Evolutionary conservation across 53 echinoderm and acorn worm genomes (phyloP), one percentile per base, ranked within the genome.

Genomic region (Mesocentrotus franciscanus): DNA sequence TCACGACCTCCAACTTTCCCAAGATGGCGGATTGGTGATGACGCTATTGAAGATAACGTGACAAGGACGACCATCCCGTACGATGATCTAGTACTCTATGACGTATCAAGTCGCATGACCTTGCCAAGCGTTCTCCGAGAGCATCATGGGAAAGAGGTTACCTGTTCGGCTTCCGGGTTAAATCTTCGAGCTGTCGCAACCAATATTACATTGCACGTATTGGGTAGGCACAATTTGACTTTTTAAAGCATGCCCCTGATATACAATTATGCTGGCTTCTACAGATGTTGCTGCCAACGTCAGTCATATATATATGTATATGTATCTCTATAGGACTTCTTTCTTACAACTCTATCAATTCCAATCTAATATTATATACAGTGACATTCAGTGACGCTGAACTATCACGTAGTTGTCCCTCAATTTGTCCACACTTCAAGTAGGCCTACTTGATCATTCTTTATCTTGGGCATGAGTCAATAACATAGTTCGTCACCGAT

Each of bases 1-100:
- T 79, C 79, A 17, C 15, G 79, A 39, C 79, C 79, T 35, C 36
- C 79, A 7, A 79, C 79, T 18, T 16, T 17, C 20, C 79, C 79
- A 79, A 35, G 17, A 79, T 79, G 79, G 79, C 13, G 79, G 79
- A 79, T 79, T n/a, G 79, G 79, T 5, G n/a, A 79, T 79, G 79
- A 36, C 79, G 27, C 8, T 4, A 36, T 79, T 39, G 39, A 35
- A 42, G 79, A 39, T 8, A 9, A 79, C 6, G 39, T 79, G n/a
- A 79, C 79, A 4, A 79, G 39, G 17, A 79, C 16, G 18, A 20
- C 14, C 1, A 36, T 35, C 18, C 13, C 33, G 75, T 75, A 75
- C 26, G 79, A 39, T 18, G 39, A 79, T 79, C 79, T 17, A 36
- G 79, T 20, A 8, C 35, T 79, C 7, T 79, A 18, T 79, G 79